A percentile compares a stretch with the other conserved stretches of the same genome.
phyloP scores from a whole-genome alignment of 2,113 vertebrate genomes.

The Aegotheles bennettii region DNA sequence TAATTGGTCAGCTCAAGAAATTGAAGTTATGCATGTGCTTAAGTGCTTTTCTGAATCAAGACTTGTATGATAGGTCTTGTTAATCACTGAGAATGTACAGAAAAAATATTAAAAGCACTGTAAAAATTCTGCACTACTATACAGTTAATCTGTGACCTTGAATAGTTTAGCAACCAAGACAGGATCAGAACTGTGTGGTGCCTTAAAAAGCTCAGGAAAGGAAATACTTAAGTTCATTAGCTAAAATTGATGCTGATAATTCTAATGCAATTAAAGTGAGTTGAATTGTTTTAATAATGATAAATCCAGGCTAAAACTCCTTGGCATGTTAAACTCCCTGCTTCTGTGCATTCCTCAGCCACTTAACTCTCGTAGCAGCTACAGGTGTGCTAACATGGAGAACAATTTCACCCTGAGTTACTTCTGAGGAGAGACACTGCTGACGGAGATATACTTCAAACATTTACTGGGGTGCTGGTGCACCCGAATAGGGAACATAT shows the following conservation, averaged over 20 bases:
- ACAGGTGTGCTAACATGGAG: fast-evolving
- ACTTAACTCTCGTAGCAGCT: not conserved
- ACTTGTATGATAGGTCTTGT: not conserved
- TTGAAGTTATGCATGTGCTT: not conserved
- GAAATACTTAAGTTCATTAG: not conserved
- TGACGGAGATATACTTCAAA: not conserved
- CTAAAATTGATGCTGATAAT: not conserved
- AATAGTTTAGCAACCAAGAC: not conserved
- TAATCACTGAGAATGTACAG: not conserved
- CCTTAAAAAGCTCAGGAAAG: not conserved
- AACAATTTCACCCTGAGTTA: not conserved
- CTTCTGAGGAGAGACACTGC: not conserved
- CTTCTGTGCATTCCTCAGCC: not conserved
- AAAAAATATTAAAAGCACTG: not conserved
- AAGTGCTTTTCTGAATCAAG: not conserved
- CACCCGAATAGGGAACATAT: not conserved
- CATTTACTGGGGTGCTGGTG: not conserved
- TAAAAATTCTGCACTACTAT: not conserved
- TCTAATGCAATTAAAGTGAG: not conserved
- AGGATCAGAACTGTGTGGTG: not conserved
- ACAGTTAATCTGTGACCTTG: not conserved
- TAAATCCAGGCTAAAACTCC: not conserved
- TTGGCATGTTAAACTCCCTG: fast-evolving
- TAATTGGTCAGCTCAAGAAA: not conserved
- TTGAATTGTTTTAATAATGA: not conserved